Evolutionary conservation across 37 sponge, comb jelly and placozoan species (phyloP), one percentile per base, ranked within the genome.

Genomic region (Eunapius fragilis): DNA sequence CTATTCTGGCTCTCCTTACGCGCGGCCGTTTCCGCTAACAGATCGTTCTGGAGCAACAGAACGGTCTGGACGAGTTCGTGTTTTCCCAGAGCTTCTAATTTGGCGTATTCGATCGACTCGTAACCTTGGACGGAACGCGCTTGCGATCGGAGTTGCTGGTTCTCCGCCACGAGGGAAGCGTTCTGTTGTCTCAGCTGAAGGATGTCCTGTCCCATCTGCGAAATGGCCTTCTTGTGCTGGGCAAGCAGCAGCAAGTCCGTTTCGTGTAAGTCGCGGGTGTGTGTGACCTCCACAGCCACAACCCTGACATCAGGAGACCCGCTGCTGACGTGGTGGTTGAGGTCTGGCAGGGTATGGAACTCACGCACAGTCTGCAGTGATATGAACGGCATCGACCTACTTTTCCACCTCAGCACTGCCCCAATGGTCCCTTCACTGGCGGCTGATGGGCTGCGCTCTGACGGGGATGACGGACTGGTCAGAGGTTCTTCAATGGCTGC

Each of bases 31-130:
- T 86, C 84, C 24, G 72, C 26, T 0, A 25, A 37, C 4, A 86
- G 58, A 2, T 30, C n/a, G 31, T 68, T 13, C 3, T 83, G 68
- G 1, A 89, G 80, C 45, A 81, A 71, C 0, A 76, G 0, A 11
- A 88, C 35, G 37, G 69, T 88, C 0, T 78, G 83, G 11, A 88
- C 34, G 36, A 92, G 79, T 22, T 92, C 93, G 33, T 37, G 37
- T 78, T 82, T 87, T 0, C 76, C 32, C 68, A 87, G 30, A 70
- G 67, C 50, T 25, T 72, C 28, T 26, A 47, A 23, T 10, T n/a
- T 26, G 28, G 25, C 75, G 2, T 45, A 45, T 4, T 45, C 47
- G 7, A 4, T 4, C 47, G 47, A 45, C 47, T 45, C 47, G 47
- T 9, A 38, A 67, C 26, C 49, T 19, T 22, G 3, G 37, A 74